Conservation (phyloP, 2,113 vertebrate genomes). For the Neolamprologus hecqui region DNA sequence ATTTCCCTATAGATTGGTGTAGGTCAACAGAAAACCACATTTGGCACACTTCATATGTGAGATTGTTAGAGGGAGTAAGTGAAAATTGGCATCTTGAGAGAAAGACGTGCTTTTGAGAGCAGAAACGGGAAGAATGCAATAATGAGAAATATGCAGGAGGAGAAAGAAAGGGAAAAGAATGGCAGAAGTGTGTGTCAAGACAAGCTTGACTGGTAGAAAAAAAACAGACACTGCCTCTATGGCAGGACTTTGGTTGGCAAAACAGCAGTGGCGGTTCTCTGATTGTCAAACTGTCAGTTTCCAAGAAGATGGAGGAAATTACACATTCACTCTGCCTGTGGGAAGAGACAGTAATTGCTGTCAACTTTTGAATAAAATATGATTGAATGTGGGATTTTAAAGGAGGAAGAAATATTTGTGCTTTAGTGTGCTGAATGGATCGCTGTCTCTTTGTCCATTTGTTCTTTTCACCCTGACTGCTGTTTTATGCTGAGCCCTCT, state of each 20-base stretch:
- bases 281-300: slow-evolving; percentile 63
- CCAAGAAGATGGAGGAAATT: slow-evolving; percentile 63
- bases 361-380: slow-evolving; percentile 70
- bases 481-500: slow-evolving; percentile 51
- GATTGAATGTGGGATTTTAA: slow-evolving; percentile 57
- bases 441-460: slow-evolving; percentile 34
- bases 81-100: neutral
- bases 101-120: neutral
- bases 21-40: neutral
- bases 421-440: slow-evolving; percentile 15
- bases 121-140: neutral
- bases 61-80: neutral
- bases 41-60: neutral
- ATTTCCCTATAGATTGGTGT: slow-evolving; percentile 3
- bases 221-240: slow-evolving; percentile 22
- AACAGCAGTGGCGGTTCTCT: slow-evolving; percentile 44
- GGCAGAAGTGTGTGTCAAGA: slow-evolving; percentile 29
- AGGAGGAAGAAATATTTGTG: slow-evolving; percentile 17
- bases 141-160: neutral
- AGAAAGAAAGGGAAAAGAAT: slow-evolving; percentile 7
- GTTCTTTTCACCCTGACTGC: slow-evolving; percentile 43
- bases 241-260: slow-evolving; percentile 52
- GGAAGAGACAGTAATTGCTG: slow-evolving; percentile 63
- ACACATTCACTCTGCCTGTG: slow-evolving; percentile 58
- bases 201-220: slow-evolving; percentile 37